phyloP scores from a whole-genome alignment of 2,888 invertebrate genomes.

The Thereva unica region DNA sequence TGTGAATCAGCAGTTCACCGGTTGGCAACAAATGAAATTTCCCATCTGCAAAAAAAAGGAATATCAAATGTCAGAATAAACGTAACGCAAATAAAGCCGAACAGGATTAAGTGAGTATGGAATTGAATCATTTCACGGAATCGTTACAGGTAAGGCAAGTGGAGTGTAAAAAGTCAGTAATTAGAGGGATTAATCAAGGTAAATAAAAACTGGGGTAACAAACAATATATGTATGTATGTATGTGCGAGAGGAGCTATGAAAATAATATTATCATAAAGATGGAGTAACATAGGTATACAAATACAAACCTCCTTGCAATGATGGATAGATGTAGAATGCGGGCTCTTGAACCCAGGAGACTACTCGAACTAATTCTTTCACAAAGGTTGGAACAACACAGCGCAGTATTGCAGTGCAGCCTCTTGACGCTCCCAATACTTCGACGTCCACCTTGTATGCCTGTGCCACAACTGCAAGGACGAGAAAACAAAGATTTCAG shows the following conservation, averaged over 20 bases:
- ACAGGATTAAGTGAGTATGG: not conserved
- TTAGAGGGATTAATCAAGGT: conserved; percentile 1
- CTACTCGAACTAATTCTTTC: conserved; percentile 73
- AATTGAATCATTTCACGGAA: not conserved
- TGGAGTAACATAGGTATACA: not conserved
- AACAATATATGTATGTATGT: not conserved
- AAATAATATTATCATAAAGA: not conserved
- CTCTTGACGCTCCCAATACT: conserved; percentile 69
- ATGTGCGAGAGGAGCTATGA: not conserved
- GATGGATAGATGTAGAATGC: conserved; percentile 75
- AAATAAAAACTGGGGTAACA: conserved; percentile 1
- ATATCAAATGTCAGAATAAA: not conserved
- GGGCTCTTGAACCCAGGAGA: conserved; percentile 76
- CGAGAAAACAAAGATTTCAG: conserved; percentile 33
- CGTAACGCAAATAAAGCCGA: too few species aligned
- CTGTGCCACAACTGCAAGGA: conserved; percentile 70
- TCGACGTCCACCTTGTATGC: conserved; percentile 74
- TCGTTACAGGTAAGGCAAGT: not conserved
- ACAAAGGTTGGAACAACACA: conserved; percentile 75
- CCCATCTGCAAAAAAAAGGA: conserved; percentile 63
- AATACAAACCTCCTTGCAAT: conserved; percentile 70
- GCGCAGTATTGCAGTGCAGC: conserved; percentile 73
- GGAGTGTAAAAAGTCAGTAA: conserved; percentile 8
- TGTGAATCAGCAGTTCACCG: conserved; percentile 74
- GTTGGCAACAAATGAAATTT: conserved; percentile 76